Conservation (phyloP, 2,888 invertebrate genomes). For the Agelastica alni region DNA sequence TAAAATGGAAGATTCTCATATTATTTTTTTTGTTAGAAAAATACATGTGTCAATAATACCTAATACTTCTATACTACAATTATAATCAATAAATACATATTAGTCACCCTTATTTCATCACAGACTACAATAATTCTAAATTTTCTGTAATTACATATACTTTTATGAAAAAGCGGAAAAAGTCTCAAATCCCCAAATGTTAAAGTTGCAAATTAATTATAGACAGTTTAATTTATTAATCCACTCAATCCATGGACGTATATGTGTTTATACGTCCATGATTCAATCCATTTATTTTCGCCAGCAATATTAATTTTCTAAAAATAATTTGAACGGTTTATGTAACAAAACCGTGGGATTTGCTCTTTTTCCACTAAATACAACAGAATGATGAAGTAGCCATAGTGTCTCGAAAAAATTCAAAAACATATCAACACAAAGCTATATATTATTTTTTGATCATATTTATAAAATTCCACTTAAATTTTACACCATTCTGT, state of each 20-base stretch:
- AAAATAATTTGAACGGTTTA: no score
- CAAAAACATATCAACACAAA: conserved; percentile 4
- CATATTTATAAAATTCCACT: conserved; percentile 9
- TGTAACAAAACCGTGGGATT: no score
- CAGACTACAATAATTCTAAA: conserved; percentile 52
- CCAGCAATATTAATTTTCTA: no score
- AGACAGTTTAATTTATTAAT: no score
- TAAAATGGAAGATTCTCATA: conserved; percentile 51
- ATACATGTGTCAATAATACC: conserved; percentile 53
- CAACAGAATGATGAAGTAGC: conserved; percentile 19
- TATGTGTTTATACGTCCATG: no score
- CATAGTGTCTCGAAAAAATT: conserved; percentile 8
- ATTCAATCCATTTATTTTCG: no score
- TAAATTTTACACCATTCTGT: conserved; percentile 21
- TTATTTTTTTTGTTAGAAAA: conserved; percentile 52
- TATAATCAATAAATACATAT: conserved; percentile 56
- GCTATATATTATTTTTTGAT: conserved; percentile 11
- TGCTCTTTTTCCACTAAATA: conserved; percentile 4
- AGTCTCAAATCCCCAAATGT: no score
- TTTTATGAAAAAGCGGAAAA: not conserved
- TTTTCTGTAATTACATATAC: conserved; percentile 16
- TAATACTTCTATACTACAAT: conserved; percentile 50
- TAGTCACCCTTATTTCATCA: conserved; percentile 58
- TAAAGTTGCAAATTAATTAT: no score
- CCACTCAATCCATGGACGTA: no score